These are phyloP conservation scores for Anadara kagoshimensis DNA, from an alignment of 1,140 invertebrate species.

Conservation along the genomic window DNA sequence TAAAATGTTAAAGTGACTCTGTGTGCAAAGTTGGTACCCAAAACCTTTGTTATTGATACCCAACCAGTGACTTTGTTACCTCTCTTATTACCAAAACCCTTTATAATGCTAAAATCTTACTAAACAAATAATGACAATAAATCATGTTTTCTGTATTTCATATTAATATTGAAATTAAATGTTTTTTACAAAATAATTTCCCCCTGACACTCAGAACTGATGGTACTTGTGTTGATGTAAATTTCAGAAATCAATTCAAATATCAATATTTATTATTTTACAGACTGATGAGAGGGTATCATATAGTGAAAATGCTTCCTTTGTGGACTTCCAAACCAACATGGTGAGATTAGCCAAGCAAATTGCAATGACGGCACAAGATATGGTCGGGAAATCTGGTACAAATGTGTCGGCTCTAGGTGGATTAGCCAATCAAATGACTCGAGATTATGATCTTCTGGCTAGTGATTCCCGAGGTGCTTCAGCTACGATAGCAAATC, in stretches of 20 bases:
- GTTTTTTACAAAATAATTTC: too few relatives aligned
- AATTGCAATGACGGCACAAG: constrained; percentile 92
- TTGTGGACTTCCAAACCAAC: constrained; percentile 97
- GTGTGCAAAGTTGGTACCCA: too few relatives aligned
- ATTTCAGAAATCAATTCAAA: background rate
- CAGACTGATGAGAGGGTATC: constrained; percentile 71
- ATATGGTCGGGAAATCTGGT: constrained; percentile 89
- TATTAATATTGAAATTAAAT: too few relatives aligned
- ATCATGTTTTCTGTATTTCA: too few relatives aligned
- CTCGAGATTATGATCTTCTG: constrained; percentile 90
- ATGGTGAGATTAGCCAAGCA: constrained; percentile 97
- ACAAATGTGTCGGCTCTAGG: constrained; percentile 84
- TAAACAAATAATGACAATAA: too few relatives aligned
- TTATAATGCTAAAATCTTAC: too few relatives aligned
- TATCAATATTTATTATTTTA: background rate
- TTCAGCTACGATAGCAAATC: constrained; percentile 86
- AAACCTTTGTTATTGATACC: too few relatives aligned
- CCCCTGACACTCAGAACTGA: too few relatives aligned
- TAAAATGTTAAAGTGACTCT: background rate
- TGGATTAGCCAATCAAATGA: constrained; percentile 84
- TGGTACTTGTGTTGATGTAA: too few relatives aligned
- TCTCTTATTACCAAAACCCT: too few relatives aligned
- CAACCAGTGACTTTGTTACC: too few relatives aligned
- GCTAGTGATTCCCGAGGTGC: constrained; percentile 93
- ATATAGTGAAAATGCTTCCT: constrained; percentile 74